phyloP scores from a whole-genome alignment of 2,797 vertebrate genomes.

The Platyrinchus mystaceus region DNA sequence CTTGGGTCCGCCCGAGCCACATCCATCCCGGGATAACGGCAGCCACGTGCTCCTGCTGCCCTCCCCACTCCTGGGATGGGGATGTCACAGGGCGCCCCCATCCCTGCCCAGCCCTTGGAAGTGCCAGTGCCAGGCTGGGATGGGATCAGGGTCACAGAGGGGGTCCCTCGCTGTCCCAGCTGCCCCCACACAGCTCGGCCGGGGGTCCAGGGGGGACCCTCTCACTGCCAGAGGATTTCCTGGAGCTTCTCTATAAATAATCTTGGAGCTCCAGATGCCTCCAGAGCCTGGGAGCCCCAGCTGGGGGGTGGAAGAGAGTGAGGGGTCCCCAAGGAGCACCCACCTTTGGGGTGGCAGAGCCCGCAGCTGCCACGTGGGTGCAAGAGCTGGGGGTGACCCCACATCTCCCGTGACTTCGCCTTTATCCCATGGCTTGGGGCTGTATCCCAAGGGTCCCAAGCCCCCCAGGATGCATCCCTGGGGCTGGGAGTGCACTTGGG shows the following conservation, averaged over 20 bases:
- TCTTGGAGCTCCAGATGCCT: fast-evolving
- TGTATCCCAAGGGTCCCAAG: fast-evolving
- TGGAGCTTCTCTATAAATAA: background rate
- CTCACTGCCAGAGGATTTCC: background rate
- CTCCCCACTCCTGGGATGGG: fast-evolving
- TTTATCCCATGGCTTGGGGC: fast-evolving
- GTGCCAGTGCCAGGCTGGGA: background rate
- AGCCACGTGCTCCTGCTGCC: fast-evolving
- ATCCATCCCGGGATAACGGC: fast-evolving
- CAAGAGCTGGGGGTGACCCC: background rate
- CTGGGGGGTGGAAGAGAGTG: fast-evolving
- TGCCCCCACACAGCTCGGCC: fast-evolving
- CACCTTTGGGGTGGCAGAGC: background rate
- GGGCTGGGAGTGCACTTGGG: background rate
- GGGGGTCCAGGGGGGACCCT: fast-evolving
- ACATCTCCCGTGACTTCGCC: fast-evolving
- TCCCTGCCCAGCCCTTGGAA: background rate
- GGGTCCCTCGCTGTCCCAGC: background rate
- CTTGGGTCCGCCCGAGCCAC: fast-evolving
- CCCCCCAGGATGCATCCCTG: fast-evolving
- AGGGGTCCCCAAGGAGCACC: background rate
- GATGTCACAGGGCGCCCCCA: fast-evolving
- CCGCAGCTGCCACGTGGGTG: background rate
- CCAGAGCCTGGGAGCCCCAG: background rate
- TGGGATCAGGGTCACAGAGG: fast-evolving